Evolutionary conservation across 2,888 invertebrate species (phyloP), one percentile per base, ranked within the genome.

Genomic region (Dexiosoma caninum): DNA sequence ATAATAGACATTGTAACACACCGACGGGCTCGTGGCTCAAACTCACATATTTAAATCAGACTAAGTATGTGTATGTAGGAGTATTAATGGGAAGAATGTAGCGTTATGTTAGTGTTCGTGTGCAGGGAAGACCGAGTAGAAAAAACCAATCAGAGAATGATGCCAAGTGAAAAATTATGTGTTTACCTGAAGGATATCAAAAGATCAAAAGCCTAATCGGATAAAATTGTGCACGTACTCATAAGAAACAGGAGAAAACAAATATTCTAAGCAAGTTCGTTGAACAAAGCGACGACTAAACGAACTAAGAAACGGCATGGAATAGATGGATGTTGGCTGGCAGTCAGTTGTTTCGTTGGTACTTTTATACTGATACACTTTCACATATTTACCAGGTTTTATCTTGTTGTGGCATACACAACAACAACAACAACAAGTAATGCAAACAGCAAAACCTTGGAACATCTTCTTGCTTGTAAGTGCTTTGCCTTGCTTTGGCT

Each of bases 141-240:
- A 78, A 80, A 78, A 81, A 69, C 55, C 83, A 83, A 83, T 83
- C 71, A 78, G 66, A 51, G 59, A 60, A 74, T 79, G 78, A 77
- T 51, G 57, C 77, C 79, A 82, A 82, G 83, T 82, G 81, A 83
- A 81, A 82, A 82, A 78, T 83, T 81, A 79, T 79, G 74, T 79
- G 77, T 83, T 83, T 78, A 79, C 79, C 79, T 81, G 79, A 69
- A 83, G 79, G 83, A 82, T 79, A 78, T 77, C 66, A 74, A 76
- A 66, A 82, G 79, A 83, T 83, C 81, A 83, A 82, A 81, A 81
- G 81, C 79, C 77, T 77, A 83, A 82, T 82, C 77, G 70, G 57
- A 77, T 79, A 79, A 83, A 76, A 49, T 53, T 70, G 53, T 69
- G 69, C 76, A 77, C 76, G 69, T 76, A 75, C 35, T 60, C 23